Evolutionary conservation across 2,797 vertebrate species (phyloP).

Genomic region (Macroramphosus scolopax): DNA sequence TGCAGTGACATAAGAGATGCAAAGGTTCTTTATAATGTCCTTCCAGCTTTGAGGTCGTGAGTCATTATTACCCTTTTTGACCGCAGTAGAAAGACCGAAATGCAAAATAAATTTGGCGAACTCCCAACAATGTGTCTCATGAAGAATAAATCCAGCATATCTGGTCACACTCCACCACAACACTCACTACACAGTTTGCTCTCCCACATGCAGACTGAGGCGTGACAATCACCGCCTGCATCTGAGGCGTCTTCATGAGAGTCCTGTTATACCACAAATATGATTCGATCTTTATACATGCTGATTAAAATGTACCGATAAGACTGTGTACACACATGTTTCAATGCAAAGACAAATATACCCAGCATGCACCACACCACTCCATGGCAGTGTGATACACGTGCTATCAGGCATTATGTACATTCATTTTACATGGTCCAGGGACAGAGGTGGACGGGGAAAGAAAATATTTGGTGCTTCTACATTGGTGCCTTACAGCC

Average conservation of each 20-base stretch:
- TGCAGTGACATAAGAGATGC: neutral
- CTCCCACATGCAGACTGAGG: constrained; percentile 11
- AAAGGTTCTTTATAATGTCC: neutral
- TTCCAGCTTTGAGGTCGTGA: neutral
- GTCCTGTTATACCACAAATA: constrained; percentile 5
- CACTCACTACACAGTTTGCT: constrained; percentile 10
- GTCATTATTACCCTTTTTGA: neutral
- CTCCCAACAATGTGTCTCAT: neutral
- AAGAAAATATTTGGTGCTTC: too few relatives aligned
- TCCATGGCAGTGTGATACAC: too few relatives aligned
- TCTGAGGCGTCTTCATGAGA: constrained; percentile 7
- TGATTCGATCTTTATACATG: constrained; percentile 12
- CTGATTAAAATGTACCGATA: constrained; percentile 9
- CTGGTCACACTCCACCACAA: constrained; percentile 25
- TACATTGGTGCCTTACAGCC: too few relatives aligned
- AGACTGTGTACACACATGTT: too few relatives aligned
- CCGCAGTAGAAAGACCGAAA: constrained; percentile 3
- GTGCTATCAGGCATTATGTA: too few relatives aligned
- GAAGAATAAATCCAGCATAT: constrained; percentile 17
- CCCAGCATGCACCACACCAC: too few relatives aligned
- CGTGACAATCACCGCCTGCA: constrained; percentile 12
- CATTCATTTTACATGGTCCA: too few relatives aligned
- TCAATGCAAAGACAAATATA: too few relatives aligned
- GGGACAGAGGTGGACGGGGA: too few relatives aligned
- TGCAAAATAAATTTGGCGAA: neutral